Conservation (phyloP, 2,797 vertebrate species). For the Sphaeramia orbicularis region DNA sequence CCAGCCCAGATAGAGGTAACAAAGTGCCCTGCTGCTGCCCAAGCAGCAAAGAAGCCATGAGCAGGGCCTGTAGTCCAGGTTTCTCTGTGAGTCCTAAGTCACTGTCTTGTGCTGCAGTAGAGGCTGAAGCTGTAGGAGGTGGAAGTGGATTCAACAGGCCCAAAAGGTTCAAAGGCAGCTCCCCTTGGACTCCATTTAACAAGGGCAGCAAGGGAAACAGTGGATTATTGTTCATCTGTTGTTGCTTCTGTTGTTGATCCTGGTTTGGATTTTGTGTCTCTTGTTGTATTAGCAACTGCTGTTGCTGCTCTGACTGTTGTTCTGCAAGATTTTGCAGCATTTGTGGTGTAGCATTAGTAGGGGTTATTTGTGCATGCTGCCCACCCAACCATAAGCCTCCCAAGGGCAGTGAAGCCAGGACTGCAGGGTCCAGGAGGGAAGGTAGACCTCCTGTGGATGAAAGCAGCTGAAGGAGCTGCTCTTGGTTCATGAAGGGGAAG, state of each 20-base stretch:
- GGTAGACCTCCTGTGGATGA: slow-evolving; percentile 85
- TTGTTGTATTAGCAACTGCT: slow-evolving; percentile 67
- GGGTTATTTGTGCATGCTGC: slow-evolving; percentile 72
- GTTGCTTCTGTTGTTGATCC: slow-evolving; percentile 81
- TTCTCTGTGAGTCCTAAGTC: slow-evolving; percentile 84
- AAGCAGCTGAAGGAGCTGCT: slow-evolving; percentile 90
- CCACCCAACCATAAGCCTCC: slow-evolving; percentile 81
- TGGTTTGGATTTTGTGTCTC: slow-evolving; percentile 74
- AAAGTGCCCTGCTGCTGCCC: slow-evolving; percentile 83
- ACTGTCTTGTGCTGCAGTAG: slow-evolving; percentile 81
- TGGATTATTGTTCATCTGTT: slow-evolving; percentile 79
- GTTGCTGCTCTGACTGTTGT: slow-evolving; percentile 69
- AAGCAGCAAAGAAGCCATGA: slow-evolving; percentile 90
- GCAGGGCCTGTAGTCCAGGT: slow-evolving; percentile 84
- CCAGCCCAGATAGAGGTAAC: slow-evolving; percentile 83
- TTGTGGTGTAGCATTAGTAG: slow-evolving; percentile 58
- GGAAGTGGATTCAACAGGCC: slow-evolving; percentile 87
- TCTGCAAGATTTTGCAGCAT: slow-evolving; percentile 64
- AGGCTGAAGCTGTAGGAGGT: slow-evolving; percentile 77
- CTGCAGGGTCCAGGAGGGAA: slow-evolving; percentile 84
- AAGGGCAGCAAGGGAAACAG: slow-evolving; percentile 83
- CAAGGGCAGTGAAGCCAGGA: slow-evolving; percentile 82
- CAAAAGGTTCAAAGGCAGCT: slow-evolving; percentile 84
- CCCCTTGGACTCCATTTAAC: slow-evolving; percentile 83
- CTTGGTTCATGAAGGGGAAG: slow-evolving; percentile 92